Evolutionary conservation across 2,113 vertebrate genomes (phyloP).

Genomic region (Dipodomys ordii): DNA sequence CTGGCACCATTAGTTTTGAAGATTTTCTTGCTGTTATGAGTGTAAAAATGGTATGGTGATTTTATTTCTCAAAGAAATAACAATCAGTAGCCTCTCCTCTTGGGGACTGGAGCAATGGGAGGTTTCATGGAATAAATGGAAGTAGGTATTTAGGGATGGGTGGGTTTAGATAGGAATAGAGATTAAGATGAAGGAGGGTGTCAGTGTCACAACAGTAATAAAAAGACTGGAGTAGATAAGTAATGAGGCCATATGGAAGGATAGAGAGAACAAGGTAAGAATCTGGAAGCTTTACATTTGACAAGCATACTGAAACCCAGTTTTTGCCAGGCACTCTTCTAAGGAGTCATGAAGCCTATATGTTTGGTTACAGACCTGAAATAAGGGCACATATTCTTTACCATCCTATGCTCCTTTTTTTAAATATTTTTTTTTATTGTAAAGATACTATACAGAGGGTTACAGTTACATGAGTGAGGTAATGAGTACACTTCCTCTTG

Average conservation of each 20-base stretch:
- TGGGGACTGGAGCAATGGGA: not conserved
- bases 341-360: not conserved
- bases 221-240: not conserved
- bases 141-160: not conserved
- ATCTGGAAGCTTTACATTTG: not conserved
- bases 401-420: not conserved
- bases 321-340: not conserved
- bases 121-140: constrained; percentile 1
- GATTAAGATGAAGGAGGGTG: not conserved
- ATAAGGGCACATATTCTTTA: not conserved
- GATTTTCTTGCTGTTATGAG: constrained; percentile 95
- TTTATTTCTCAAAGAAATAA: constrained; percentile 37
- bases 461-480: no score
- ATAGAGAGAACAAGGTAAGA: not conserved
- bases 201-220: not conserved
- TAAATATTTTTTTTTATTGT: no score
- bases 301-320: not conserved
- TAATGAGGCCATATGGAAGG: not conserved
- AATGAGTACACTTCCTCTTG: no score
- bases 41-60: constrained; percentile 93
- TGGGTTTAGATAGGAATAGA: not conserved
- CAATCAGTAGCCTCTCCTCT: not conserved
- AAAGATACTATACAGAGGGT: no score
- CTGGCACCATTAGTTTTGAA: constrained; percentile 91
- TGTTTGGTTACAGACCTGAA: not conserved